Evolutionary conservation across 1,140 invertebrate species (phyloP).

Genomic region (Aphidius ervi): DNA sequence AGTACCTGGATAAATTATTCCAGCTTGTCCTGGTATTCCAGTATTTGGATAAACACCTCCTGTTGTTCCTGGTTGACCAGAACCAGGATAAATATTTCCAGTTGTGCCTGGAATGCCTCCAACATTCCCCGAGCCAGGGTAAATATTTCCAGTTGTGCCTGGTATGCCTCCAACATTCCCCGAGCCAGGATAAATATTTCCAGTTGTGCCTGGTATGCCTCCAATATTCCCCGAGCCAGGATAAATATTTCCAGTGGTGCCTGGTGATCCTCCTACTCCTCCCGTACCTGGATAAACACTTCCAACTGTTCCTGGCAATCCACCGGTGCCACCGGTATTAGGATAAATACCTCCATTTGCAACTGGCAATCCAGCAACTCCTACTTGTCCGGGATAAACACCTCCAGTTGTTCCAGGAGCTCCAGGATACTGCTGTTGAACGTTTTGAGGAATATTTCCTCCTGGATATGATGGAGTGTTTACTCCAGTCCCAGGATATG

Average conservation of each 20-base stretch:
- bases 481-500: not conserved
- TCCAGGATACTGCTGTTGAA: not conserved
- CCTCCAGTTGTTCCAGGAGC: not conserved
- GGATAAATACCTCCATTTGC: not conserved
- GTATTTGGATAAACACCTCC: not conserved
- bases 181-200: no score
- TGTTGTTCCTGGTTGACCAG: constrained; percentile 10
- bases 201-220: not conserved
- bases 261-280: not conserved
- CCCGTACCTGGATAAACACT: not conserved
- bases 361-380: not conserved
- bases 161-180: not conserved
- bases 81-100: constrained; percentile 1
- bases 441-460: not conserved
- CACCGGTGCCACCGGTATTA: no score
- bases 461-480: not conserved
- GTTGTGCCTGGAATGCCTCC: no score
- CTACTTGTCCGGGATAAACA: not conserved
- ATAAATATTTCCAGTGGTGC: not conserved
- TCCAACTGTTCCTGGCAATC: no score
- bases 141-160: not conserved
- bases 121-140: no score
- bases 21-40: not conserved
- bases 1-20: constrained; percentile 9
- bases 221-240: not conserved